Evolutionary conservation across 2,797 vertebrate species (phyloP).

Genomic region (Decapterus maruadsi): DNA sequence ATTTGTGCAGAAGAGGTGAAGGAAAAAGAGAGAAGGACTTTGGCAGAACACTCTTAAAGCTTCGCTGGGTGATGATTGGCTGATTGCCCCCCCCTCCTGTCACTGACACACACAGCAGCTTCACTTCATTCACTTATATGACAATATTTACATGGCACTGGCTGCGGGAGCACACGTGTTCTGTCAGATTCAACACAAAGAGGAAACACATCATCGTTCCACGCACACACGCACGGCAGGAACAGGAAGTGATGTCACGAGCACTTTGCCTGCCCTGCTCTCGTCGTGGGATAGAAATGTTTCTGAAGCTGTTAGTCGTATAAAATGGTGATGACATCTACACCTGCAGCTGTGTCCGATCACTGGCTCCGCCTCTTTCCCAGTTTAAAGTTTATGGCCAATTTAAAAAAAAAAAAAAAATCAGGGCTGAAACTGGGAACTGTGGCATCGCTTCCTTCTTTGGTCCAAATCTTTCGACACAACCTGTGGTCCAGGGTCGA

Average conservation of each 20-base stretch:
- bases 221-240: slow-evolving; percentile 12
- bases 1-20: slow-evolving; percentile 40
- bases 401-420: neutral
- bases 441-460: neutral
- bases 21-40: slow-evolving; percentile 65
- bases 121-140: slow-evolving; percentile 59
- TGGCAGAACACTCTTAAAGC: slow-evolving; percentile 84
- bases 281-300: slow-evolving; percentile 40
- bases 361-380: slow-evolving; percentile 36
- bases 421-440: neutral
- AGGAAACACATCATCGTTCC: slow-evolving; percentile 29
- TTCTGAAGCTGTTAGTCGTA: slow-evolving; percentile 35
- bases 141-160: slow-evolving; percentile 67
- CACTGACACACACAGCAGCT: slow-evolving; percentile 44
- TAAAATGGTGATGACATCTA: slow-evolving; percentile 27
- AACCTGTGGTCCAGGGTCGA: neutral
- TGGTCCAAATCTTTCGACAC: neutral
- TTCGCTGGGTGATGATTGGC: slow-evolving; percentile 76
- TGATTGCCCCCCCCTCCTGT: slow-evolving; percentile 71
- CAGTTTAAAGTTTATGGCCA: neutral
- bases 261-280: slow-evolving; percentile 49
- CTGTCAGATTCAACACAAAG: slow-evolving; percentile 43
- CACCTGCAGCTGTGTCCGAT: slow-evolving; percentile 38
- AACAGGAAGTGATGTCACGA: slow-evolving; percentile 62
- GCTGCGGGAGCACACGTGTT: slow-evolving; percentile 63